Percentiles rank a stretch among this genome's conserved stretches.
Evolutionary conservation across 2,113 vertebrate species (phyloP).

Genomic region (Apodemus sylvaticus): DNA sequence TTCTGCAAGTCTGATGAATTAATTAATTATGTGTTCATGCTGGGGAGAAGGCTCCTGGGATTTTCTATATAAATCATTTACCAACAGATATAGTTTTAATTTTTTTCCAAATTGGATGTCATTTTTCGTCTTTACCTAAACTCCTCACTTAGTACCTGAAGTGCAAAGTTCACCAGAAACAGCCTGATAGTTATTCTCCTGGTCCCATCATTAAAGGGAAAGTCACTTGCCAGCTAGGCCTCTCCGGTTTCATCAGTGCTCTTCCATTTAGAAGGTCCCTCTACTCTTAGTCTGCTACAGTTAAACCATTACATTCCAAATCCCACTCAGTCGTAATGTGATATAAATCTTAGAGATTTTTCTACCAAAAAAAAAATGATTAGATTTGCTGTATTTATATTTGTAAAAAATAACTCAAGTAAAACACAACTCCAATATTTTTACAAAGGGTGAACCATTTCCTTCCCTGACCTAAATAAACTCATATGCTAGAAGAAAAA

Average conservation of each 20-base stretch:
- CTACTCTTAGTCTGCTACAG: not conserved
- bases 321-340: not conserved
- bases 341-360: not conserved
- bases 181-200: not conserved
- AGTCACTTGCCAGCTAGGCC: not conserved
- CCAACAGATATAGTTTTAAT: not conserved
- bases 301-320: not conserved
- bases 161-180: not conserved
- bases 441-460: not conserved
- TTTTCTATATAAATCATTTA: not conserved
- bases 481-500: not conserved
- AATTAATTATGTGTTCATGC: not conserved
- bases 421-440: too few relatives aligned
- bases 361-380: not conserved
- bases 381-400: not conserved
- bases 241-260: not conserved
- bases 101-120: conserved; percentile 9
- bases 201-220: not conserved
- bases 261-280: not conserved
- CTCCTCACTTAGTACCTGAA: not conserved
- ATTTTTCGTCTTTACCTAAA: not conserved
- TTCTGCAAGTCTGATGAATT: conserved; percentile 3
- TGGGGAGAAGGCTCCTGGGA: not conserved
- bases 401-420: not conserved
- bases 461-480: not conserved